Conservation (phyloP, 2,797 vertebrate species). For the Melanotaenia trifasciata region DNA sequence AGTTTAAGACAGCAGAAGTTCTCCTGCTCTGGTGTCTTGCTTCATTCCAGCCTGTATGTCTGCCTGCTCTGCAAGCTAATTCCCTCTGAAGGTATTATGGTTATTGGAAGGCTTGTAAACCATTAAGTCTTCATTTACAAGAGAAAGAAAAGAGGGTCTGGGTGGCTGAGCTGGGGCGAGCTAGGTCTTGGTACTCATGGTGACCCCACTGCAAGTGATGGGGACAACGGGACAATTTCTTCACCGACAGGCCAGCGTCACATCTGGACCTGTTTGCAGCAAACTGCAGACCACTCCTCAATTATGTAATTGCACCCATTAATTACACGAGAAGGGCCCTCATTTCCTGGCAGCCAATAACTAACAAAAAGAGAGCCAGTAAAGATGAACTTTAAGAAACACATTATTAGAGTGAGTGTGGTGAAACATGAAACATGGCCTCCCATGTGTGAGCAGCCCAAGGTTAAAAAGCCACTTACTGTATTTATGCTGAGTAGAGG, state of each 20-base stretch:
- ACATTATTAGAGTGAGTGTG: slow-evolving; percentile 63
- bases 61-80: slow-evolving; percentile 74
- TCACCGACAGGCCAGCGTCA: slow-evolving; percentile 26
- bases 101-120: slow-evolving; percentile 84
- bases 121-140: slow-evolving; percentile 85
- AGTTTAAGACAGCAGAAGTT: slow-evolving; percentile 22
- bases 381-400: slow-evolving; percentile 58
- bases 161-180: slow-evolving; percentile 45
- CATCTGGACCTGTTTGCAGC: slow-evolving; percentile 75
- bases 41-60: slow-evolving; percentile 55
- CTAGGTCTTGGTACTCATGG: slow-evolving; percentile 55
- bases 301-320: slow-evolving; percentile 83
- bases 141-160: slow-evolving; percentile 71
- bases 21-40: slow-evolving; percentile 5
- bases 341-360: slow-evolving; percentile 73
- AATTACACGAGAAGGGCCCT: slow-evolving; percentile 75
- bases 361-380: slow-evolving; percentile 58
- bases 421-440: slow-evolving; percentile 58
- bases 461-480: slow-evolving; percentile 42
- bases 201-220: slow-evolving; percentile 76
- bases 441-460: slow-evolving; percentile 37
- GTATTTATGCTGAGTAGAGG: background rate
- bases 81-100: slow-evolving; percentile 81
- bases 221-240: slow-evolving; percentile 44
- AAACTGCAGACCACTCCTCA: slow-evolving; percentile 75